These are phyloP conservation scores for Acromyrmex heyeri DNA, from an alignment of 1,140 invertebrate genomes.

Conservation along the genomic window DNA sequence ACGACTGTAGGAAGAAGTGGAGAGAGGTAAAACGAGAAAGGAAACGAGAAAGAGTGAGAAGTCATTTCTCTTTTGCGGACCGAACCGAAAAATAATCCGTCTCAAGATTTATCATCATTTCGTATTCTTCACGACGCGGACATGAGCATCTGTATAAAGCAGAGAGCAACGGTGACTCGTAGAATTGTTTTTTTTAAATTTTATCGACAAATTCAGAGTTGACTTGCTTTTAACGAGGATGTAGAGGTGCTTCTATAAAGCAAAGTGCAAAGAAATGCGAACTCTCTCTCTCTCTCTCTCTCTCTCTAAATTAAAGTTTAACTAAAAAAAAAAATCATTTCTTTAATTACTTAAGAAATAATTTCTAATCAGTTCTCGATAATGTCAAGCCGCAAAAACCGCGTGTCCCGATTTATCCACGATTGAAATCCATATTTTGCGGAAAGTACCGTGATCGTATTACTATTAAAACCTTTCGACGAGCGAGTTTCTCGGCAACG, in stretches of 20 bases:
- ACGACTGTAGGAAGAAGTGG: conserved; percentile 20
- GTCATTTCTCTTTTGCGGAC: neutral
- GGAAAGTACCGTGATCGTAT: conserved; percentile 39
- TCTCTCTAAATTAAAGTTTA: no score
- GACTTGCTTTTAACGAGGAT: neutral
- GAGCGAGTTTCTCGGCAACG: conserved; percentile 74
- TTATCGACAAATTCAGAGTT: neutral
- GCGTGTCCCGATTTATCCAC: neutral
- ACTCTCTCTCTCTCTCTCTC: neutral
- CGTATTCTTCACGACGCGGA: neutral
- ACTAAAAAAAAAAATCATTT: neutral
- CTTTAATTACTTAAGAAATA: no score
- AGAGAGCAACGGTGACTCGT: neutral
- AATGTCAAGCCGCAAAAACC: neutral
- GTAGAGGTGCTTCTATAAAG: conserved; percentile 23
- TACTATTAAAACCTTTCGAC: conserved; percentile 63
- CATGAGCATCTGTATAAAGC: neutral
- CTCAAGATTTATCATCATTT: conserved; percentile 28
- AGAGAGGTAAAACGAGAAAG: neutral
- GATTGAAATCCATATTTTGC: conserved; percentile 2
- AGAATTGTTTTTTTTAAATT: neutral
- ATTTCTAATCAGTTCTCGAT: neutral
- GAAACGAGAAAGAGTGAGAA: neutral
- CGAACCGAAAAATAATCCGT: neutral
- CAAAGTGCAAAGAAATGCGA: conserved; percentile 27